Conservation (phyloP, 2,888 invertebrate species). For the Petrophora chlorosata region DNA sequence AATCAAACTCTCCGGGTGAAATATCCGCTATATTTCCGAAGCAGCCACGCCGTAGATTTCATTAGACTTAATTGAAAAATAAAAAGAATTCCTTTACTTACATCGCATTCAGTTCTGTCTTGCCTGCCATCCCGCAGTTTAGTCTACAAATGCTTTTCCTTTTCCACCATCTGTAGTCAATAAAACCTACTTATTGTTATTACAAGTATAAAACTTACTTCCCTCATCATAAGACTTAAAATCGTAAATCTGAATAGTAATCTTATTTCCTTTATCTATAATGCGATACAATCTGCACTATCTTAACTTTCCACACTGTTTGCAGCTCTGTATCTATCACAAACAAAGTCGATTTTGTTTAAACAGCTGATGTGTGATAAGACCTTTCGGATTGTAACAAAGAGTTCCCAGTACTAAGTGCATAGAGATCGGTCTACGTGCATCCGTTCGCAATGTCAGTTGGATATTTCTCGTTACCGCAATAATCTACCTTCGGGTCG, state of each 20-base stretch:
- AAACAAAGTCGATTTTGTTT: constrained; percentile 36
- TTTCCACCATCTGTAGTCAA: constrained; percentile 27
- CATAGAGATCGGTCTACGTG: constrained; percentile 78
- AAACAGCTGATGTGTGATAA: constrained; percentile 30
- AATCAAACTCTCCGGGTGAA: constrained; percentile 34
- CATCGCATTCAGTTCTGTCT: constrained; percentile 63
- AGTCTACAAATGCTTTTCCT: constrained; percentile 64
- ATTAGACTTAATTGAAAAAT: constrained; percentile 74
- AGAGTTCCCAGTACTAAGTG: constrained; percentile 67
- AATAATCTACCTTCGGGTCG: constrained; percentile 73
- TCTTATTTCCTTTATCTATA: constrained; percentile 46
- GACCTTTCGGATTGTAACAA: constrained; percentile 37
- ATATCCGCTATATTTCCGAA: constrained; percentile 38
- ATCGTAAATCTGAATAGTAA: constrained; percentile 24
- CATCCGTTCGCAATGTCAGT: constrained; percentile 75
- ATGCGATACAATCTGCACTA: constrained; percentile 36
- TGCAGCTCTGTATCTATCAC: constrained; percentile 34
- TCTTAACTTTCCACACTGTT: constrained; percentile 25
- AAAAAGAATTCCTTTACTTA: constrained; percentile 71
- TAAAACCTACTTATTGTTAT: constrained; percentile 23
- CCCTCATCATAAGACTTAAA: constrained; percentile 31
- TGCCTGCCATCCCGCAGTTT: constrained; percentile 64
- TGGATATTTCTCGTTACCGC: constrained; percentile 79
- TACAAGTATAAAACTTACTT: constrained; percentile 33
- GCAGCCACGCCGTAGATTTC: constrained; percentile 53